phyloP scores from a whole-genome alignment of 1,140 invertebrate genomes.

The Plectrocnemia conspersa region DNA sequence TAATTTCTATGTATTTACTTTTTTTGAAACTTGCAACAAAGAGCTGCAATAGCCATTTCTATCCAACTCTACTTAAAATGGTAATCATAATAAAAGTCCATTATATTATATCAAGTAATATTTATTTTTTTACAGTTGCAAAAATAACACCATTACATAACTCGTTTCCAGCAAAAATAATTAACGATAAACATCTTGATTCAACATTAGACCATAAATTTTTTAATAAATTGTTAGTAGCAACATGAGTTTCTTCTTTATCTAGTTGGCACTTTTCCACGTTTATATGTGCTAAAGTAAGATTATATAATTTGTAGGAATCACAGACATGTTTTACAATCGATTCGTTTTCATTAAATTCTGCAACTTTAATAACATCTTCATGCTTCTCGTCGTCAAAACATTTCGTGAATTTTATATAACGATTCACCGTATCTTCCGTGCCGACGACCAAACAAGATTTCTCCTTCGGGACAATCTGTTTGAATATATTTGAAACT shows the following conservation, averaged over 20 bases:
- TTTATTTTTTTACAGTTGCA: slow-evolving; percentile 26
- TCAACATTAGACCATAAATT: slow-evolving; percentile 56
- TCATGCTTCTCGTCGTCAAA: slow-evolving; percentile 35
- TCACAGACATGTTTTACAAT: slow-evolving; percentile 34
- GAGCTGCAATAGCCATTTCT: too few species aligned
- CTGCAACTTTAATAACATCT: slow-evolving; percentile 42
- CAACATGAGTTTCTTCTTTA: slow-evolving; percentile 45
- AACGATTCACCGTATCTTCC: slow-evolving; percentile 54
- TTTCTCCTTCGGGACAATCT: slow-evolving; percentile 59
- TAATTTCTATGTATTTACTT: too few species aligned
- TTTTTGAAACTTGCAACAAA: too few species aligned
- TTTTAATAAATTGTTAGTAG: slow-evolving; percentile 59
- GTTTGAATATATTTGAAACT: slow-evolving; percentile 62
- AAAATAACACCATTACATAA: slow-evolving; percentile 35
- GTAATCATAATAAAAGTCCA: too few species aligned
- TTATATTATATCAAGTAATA: slow-evolving; percentile 11
- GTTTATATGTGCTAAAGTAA: slow-evolving; percentile 60
- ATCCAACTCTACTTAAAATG: too few species aligned
- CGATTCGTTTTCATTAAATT: slow-evolving; percentile 42
- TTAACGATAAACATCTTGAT: slow-evolving; percentile 51
- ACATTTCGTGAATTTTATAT: slow-evolving; percentile 48
- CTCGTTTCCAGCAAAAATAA: slow-evolving; percentile 54
- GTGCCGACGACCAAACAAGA: slow-evolving; percentile 55
- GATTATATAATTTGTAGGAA: slow-evolving; percentile 46
- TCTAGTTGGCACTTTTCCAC: slow-evolving; percentile 45